A percentile compares a stretch with the other conserved stretches of the same genome.
phyloP scores from a whole-genome alignment of 2,888 invertebrate genomes.

The Dusona sp. region DNA sequence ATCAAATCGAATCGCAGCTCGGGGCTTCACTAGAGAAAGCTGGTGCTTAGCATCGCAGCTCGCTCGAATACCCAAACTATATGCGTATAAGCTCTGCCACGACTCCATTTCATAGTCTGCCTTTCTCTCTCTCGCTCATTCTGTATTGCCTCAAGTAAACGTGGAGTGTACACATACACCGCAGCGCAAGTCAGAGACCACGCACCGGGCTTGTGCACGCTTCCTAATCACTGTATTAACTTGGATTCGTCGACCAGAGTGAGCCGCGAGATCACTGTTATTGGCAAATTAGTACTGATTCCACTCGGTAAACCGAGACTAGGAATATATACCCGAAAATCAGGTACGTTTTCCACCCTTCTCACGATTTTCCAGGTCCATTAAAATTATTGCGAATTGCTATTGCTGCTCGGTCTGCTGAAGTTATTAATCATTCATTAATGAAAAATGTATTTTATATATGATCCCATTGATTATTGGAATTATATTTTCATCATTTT shows the following conservation, averaged over 20 bases:
- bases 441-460: neutral
- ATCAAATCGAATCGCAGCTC: slow-evolving; percentile 65
- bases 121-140: slow-evolving; percentile 28
- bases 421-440: neutral
- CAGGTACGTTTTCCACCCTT: slow-evolving; percentile 24
- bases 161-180: slow-evolving; percentile 58
- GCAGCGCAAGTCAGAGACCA: slow-evolving; percentile 53
- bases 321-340: slow-evolving; percentile 45
- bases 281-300: slow-evolving; percentile 80
- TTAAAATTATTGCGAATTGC: slow-evolving; percentile 31
- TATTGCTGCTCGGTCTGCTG: neutral
- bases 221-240: slow-evolving; percentile 81
- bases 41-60: slow-evolving; percentile 49
- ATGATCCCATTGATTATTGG: neutral
- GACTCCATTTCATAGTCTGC: slow-evolving; percentile 73
- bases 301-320: slow-evolving; percentile 76
- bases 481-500: neutral
- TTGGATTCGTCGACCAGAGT: slow-evolving; percentile 75
- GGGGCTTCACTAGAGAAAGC: slow-evolving; percentile 49
- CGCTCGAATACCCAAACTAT: slow-evolving; percentile 73
- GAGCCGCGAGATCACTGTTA: slow-evolving; percentile 78
- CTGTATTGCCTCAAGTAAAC: slow-evolving; percentile 74
- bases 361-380: slow-evolving; percentile 2
- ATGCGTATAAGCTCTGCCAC: slow-evolving; percentile 67
- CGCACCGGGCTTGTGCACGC: slow-evolving; percentile 74